phyloP scores from a whole-genome alignment of 2,113 vertebrate species.

The Paramisgurnus dabryanus region DNA sequence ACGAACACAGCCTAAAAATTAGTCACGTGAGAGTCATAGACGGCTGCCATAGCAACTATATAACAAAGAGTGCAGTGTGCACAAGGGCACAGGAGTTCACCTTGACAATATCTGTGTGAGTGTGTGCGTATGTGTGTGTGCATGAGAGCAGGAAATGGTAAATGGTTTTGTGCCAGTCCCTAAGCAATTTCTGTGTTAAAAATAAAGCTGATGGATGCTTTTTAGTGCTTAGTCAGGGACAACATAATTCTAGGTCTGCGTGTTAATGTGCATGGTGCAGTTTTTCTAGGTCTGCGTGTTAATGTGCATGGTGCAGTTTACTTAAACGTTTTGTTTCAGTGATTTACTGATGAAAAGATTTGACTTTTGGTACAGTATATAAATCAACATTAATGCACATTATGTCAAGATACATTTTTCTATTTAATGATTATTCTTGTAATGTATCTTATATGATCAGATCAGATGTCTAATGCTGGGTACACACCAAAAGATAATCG shows the following conservation, averaged over 20 bases:
- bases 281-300: not conserved
- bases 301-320: not conserved
- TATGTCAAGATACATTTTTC: too few species aligned
- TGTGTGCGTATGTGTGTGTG: slow-evolving; percentile 26
- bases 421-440: too few species aligned
- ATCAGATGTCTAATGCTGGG: too few species aligned
- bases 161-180: not conserved
- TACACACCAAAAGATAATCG: too few species aligned
- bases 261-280: not conserved
- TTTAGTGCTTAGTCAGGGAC: not conserved
- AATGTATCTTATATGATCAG: too few species aligned
- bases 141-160: not conserved
- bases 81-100: slow-evolving; percentile 49
- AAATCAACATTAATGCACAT: too few species aligned
- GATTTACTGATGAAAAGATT: too few species aligned
- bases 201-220: not conserved
- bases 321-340: not conserved
- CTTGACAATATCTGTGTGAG: slow-evolving; percentile 31
- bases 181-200: slow-evolving; percentile 2
- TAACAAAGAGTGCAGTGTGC: slow-evolving; percentile 62
- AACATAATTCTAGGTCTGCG: not conserved
- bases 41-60: slow-evolving; percentile 53
- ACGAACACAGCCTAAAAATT: slow-evolving; percentile 35
- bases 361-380: too few species aligned
- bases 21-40: slow-evolving; percentile 46